phyloP scores from a whole-genome alignment of 2,797 vertebrate species.

The Oreortyx pictus region DNA sequence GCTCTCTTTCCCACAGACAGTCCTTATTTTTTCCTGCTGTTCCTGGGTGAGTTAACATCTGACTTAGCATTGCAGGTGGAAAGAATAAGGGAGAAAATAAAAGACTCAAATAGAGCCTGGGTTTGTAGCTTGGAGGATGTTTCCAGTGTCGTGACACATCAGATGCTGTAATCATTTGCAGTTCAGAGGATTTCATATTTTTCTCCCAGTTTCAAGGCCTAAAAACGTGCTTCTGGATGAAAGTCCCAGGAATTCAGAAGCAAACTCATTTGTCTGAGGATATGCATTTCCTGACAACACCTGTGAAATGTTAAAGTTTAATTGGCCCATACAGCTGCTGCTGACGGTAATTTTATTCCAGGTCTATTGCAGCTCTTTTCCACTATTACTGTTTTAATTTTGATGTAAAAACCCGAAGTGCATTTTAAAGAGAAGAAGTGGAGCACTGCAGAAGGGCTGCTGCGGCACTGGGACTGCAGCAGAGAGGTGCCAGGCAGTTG shows the following conservation, averaged over 20 bases:
- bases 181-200: not conserved
- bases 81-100: not conserved
- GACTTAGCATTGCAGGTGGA: not conserved
- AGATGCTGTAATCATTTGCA: not conserved
- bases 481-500: not conserved
- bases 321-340: slow-evolving; percentile 34
- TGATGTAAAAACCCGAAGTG: not conserved
- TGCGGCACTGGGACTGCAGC: not conserved
- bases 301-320: slow-evolving; percentile 40
- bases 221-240: not conserved
- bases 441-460: not conserved
- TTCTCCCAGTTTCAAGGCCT: slow-evolving; percentile 17
- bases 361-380: slow-evolving; percentile 16
- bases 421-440: not conserved
- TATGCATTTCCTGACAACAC: slow-evolving; percentile 18
- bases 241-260: not conserved
- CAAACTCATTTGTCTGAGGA: slow-evolving; percentile 31
- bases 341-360: slow-evolving; percentile 18
- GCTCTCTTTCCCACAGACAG: not conserved
- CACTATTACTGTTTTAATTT: slow-evolving; percentile 15
- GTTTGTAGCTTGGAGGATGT: not conserved
- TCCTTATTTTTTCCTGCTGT: not conserved
- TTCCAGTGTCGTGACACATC: not conserved
- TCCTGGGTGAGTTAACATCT: not conserved
- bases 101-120: not conserved